A percentile compares a stretch with the other conserved stretches of the same genome.
phyloP scores from a whole-genome alignment of 2,888 invertebrate genomes.

The Agonum fuliginosum region DNA sequence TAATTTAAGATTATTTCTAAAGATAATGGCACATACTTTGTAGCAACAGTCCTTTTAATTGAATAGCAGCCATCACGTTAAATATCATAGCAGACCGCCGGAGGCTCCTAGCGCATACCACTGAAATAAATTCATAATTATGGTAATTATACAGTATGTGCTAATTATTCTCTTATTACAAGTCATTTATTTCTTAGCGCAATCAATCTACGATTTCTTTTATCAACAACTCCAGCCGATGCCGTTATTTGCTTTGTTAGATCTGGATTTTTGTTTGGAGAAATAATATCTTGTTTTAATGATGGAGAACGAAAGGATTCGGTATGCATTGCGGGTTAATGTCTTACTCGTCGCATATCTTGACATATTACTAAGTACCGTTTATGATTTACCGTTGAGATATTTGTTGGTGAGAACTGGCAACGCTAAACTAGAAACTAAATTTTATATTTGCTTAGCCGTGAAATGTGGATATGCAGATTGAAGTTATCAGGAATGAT shows the following conservation, averaged over 20 bases:
- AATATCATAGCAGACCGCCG: conserved; percentile 45
- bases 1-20: conserved; percentile 7
- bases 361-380: conserved; percentile 41
- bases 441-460: conserved; percentile 34
- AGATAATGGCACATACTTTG: conserved; percentile 8
- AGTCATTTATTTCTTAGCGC: conserved; percentile 36
- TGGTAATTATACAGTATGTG: conserved; percentile 51
- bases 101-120: conserved; percentile 27
- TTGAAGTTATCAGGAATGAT: conserved; percentile 2
- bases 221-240: not conserved
- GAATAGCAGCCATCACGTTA: conserved; percentile 28
- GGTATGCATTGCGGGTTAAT: conserved; percentile 30
- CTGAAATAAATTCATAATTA: conserved; percentile 56
- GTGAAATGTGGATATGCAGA: not conserved
- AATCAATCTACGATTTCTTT: conserved; percentile 33
- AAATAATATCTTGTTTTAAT: not conserved
- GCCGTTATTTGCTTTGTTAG: conserved; percentile 33
- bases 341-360: conserved; percentile 43
- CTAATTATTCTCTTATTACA: conserved; percentile 54
- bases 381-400: conserved; percentile 40
- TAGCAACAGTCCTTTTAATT: conserved; percentile 21
- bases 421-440: not conserved
- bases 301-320: conserved; percentile 37
- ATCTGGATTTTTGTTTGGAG: not conserved
- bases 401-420: conserved; percentile 31